Conservation (phyloP, 2,113 vertebrate species). For the Parus major region DNA sequence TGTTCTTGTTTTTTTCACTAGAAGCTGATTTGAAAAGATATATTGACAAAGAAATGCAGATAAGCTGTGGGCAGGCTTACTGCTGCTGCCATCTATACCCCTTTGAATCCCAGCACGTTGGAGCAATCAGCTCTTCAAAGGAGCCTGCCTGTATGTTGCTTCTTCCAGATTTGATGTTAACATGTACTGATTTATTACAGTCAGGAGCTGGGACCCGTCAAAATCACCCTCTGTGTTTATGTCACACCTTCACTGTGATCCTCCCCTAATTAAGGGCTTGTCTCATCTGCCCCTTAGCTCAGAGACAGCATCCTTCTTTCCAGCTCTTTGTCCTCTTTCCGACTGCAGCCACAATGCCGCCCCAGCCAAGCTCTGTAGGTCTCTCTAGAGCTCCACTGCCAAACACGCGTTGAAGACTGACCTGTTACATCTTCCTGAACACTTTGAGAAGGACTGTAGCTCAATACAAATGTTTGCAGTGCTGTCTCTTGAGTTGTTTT, state of each 20-base stretch:
- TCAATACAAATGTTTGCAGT: background rate
- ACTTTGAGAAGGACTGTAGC: background rate
- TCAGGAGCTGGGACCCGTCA: background rate
- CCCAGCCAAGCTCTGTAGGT: background rate
- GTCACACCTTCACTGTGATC: background rate
- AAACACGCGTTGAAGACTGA: background rate
- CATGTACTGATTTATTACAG: background rate
- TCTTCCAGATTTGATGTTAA: background rate
- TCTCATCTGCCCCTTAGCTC: background rate
- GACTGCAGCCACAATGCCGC: fast-evolving
- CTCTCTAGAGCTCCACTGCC: background rate
- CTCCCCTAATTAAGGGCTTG: background rate
- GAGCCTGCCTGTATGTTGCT: background rate
- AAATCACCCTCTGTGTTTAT: background rate
- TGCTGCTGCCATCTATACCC: background rate
- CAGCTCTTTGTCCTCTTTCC: background rate
- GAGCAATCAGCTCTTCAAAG: background rate
- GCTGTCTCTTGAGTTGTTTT: background rate
- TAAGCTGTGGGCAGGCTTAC: background rate
- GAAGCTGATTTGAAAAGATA: background rate
- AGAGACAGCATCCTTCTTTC: background rate
- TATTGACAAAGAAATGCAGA: background rate
- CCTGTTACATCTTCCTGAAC: background rate
- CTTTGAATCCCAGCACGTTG: fast-evolving
- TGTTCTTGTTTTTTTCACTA: background rate